Evolutionary conservation across 2,797 vertebrate species (phyloP).

Genomic region (Triplophysa yarkandensis): DNA sequence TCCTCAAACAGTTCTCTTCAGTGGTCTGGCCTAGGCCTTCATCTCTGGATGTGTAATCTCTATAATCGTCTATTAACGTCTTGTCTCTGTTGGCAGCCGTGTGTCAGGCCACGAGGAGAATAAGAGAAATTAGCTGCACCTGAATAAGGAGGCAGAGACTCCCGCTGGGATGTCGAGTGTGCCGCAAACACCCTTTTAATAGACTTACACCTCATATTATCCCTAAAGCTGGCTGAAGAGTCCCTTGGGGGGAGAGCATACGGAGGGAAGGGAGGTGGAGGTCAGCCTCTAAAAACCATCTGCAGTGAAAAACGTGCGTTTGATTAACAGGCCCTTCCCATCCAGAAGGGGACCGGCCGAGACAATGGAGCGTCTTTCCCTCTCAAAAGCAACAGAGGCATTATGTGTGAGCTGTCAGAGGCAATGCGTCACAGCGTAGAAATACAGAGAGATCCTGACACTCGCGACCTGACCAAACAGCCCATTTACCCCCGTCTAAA

Average conservation of each 20-base stretch:
- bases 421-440: slow-evolving; percentile 68
- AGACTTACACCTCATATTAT: slow-evolving; percentile 90
- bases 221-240: slow-evolving; percentile 86
- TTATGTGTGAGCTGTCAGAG: slow-evolving; percentile 75
- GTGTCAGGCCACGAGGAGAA: slow-evolving; percentile 63
- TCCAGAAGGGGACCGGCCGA: slow-evolving; percentile 81
- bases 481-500: slow-evolving; percentile 17
- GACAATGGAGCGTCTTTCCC: slow-evolving; percentile 74
- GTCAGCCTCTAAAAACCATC: slow-evolving; percentile 75
- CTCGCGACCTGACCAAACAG: slow-evolving; percentile 32
- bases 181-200: slow-evolving; percentile 86
- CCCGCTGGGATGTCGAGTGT: slow-evolving; percentile 82
- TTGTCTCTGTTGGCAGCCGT: slow-evolving; percentile 62
- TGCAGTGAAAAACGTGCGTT: slow-evolving; percentile 78
- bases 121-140: slow-evolving; percentile 80
- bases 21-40: slow-evolving; percentile 7
- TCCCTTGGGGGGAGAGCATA: slow-evolving; percentile 67
- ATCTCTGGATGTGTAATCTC: slow-evolving; percentile 44
- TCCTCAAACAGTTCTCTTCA: slow-evolving; percentile 3
- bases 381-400: slow-evolving; percentile 74
- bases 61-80: slow-evolving; percentile 57
- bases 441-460: slow-evolving; percentile 47
- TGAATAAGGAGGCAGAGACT: slow-evolving; percentile 81
- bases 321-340: slow-evolving; percentile 82
- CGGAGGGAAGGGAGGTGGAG: slow-evolving; percentile 49